phyloP scores from a whole-genome alignment of 1,140 invertebrate genomes.

The Adelges cooleyi region DNA sequence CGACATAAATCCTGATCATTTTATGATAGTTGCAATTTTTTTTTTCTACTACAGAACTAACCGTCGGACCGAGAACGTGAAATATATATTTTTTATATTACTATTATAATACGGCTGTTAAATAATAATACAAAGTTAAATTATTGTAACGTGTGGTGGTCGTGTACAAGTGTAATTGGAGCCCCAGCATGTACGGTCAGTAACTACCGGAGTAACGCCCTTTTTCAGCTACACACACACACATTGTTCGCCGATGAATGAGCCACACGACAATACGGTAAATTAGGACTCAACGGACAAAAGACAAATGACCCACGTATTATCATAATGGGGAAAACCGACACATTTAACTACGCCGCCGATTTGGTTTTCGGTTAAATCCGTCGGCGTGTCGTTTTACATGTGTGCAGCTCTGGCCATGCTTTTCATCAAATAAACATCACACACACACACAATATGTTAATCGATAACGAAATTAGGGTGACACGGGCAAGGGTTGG shows the following conservation, averaged over 20 bases:
- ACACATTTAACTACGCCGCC: background rate
- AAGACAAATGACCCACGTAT: slow-evolving; percentile 10
- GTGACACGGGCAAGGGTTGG: too few relatives aligned
- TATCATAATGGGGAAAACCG: background rate
- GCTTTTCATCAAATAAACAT: too few relatives aligned
- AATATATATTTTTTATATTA: too few relatives aligned
- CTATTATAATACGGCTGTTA: too few relatives aligned
- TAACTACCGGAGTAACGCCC: background rate
- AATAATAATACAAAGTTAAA: too few relatives aligned
- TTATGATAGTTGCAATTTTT: too few relatives aligned
- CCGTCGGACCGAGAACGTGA: too few relatives aligned
- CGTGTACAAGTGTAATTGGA: slow-evolving; percentile 8
- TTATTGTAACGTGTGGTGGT: background rate
- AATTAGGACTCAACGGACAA: slow-evolving; percentile 12
- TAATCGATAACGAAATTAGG: too few relatives aligned
- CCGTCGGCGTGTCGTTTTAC: background rate
- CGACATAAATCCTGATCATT: too few relatives aligned
- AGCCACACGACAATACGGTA: slow-evolving; percentile 13
- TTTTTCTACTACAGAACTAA: too few relatives aligned
- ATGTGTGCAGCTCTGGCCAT: background rate
- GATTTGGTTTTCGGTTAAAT: background rate
- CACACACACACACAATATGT: too few relatives aligned
- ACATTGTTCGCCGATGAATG: slow-evolving; percentile 1
- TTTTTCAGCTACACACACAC: slow-evolving; percentile 5
- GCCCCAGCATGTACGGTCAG: background rate